Evolutionary conservation across 1,140 invertebrate genomes (phyloP).

Genomic region (Holotrichia oblita): DNA sequence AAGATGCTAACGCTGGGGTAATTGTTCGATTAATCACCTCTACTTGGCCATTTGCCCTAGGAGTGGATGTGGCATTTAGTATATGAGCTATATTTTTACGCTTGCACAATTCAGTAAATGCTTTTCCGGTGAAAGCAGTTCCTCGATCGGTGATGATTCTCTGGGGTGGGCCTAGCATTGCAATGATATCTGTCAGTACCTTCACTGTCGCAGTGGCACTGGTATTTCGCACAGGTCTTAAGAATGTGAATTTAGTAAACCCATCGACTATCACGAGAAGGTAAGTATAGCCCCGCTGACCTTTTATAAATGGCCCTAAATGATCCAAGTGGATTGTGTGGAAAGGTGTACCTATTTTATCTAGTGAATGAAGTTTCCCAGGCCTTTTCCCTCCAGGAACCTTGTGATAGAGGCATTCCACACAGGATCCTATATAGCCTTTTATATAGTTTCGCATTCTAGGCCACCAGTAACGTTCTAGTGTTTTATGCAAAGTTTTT

Average conservation of each 20-base stretch:
- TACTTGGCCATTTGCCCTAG: constrained; percentile 30
- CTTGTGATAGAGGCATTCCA: constrained; percentile 55
- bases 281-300: constrained; percentile 51
- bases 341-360: constrained; percentile 8
- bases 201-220: not conserved
- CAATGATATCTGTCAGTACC: not conserved
- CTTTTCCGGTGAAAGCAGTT: constrained; percentile 6
- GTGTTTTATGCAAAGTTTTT: constrained; percentile 49
- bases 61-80: constrained; percentile 15
- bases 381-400: constrained; percentile 45
- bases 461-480: constrained; percentile 53
- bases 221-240: no score
- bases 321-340: constrained; percentile 33
- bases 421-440: constrained; percentile 50
- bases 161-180: not conserved
- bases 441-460: constrained; percentile 51
- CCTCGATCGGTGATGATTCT: constrained; percentile 37
- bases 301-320: constrained; percentile 40
- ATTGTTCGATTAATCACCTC: not conserved
- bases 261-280: no score
- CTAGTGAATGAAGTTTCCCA: constrained; percentile 17
- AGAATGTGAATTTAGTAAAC: no score
- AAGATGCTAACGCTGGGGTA: not conserved
- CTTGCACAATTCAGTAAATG: constrained; percentile 22
- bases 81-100: not conserved